Conservation (phyloP, 2,113 vertebrate genomes). For the Oncorhynchus kisutch region DNA sequence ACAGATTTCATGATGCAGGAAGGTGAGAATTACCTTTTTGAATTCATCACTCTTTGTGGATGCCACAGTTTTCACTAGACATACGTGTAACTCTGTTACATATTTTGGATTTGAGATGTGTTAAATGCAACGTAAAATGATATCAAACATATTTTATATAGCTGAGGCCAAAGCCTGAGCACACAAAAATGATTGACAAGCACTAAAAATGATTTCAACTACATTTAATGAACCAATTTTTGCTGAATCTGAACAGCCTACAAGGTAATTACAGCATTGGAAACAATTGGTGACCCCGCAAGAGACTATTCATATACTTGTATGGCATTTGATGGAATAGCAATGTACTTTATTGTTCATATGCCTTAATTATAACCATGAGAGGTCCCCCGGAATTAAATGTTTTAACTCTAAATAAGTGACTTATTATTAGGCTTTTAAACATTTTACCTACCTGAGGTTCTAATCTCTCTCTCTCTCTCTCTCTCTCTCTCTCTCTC, state of each 20-base stretch:
- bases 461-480: background rate
- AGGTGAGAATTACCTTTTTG: slow-evolving; percentile 19
- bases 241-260: too few species aligned
- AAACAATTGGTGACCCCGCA: too few species aligned
- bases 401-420: too few species aligned
- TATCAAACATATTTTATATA: slow-evolving; percentile 18
- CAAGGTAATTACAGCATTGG: too few species aligned
- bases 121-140: slow-evolving; percentile 22
- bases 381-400: too few species aligned
- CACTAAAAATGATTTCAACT: slow-evolving; percentile 8
- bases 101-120: slow-evolving; percentile 33
- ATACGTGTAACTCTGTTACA: background rate
- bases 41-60: background rate
- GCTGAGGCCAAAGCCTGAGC: background rate
- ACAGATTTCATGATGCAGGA: slow-evolving; percentile 14
- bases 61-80: background rate
- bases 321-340: too few species aligned
- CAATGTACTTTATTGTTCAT: too few species aligned
- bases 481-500: background rate
- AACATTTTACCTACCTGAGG: background rate
- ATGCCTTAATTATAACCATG: background rate
- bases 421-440: background rate
- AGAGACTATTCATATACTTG: too few species aligned
- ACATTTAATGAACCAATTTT: background rate
- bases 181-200: slow-evolving; percentile 3